phyloP scores from a whole-genome alignment of 2,797 vertebrate genomes.

The Amblyraja radiata region DNA sequence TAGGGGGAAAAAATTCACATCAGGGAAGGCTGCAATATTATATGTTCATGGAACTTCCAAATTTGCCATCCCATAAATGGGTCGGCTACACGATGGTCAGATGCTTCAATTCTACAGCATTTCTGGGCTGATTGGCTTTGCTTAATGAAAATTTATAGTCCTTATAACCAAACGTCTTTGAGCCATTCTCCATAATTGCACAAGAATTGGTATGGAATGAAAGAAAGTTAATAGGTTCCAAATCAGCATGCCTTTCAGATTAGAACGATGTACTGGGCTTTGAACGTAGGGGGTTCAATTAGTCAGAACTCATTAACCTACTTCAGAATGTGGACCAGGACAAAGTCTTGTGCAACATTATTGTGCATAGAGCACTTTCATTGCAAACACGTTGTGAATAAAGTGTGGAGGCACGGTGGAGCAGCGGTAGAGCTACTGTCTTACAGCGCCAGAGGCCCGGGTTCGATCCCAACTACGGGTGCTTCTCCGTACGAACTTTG shows the following conservation, averaged over 20 bases:
- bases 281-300: not conserved
- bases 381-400: not conserved
- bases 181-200: conserved; percentile 14
- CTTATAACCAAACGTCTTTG: conserved; percentile 8
- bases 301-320: not conserved
- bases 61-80: not conserved
- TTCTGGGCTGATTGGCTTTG: not conserved
- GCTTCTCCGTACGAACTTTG: too few species aligned
- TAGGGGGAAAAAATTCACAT: not conserved
- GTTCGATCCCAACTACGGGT: too few species aligned
- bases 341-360: not conserved
- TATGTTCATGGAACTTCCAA: not conserved
- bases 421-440: too few species aligned
- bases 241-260: conserved; percentile 13
- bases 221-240: not conserved
- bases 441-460: too few species aligned
- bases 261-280: not conserved
- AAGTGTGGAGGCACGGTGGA: too few species aligned
- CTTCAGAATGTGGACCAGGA: not conserved
- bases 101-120: not conserved
- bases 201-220: not conserved
- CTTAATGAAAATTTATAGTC: conserved; percentile 22
- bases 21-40: not conserved
- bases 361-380: not conserved
- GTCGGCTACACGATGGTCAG: not conserved